Conservation (phyloP, 2,888 invertebrate genomes). For the Hyles lineata region DNA sequence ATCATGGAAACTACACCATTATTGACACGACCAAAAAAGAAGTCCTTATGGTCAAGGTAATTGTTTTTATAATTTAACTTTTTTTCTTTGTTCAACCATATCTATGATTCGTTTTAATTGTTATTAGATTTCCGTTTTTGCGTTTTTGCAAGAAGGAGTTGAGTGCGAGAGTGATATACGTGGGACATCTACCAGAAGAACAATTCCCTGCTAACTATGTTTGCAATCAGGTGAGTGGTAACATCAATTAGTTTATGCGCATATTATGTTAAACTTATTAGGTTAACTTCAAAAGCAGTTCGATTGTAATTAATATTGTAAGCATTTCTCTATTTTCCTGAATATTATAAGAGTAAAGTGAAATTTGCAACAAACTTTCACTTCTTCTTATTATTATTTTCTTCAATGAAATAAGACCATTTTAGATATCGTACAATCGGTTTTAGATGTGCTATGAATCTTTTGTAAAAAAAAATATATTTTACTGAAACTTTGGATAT, state of each 20-base stretch:
- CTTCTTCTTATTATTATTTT: no score
- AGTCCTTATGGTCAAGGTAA: conserved; percentile 81
- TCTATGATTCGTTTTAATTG: conserved; percentile 32
- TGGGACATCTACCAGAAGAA: conserved; percentile 91
- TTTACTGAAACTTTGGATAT: no score
- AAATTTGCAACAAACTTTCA: not conserved
- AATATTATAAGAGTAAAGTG: not conserved
- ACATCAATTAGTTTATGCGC: not conserved
- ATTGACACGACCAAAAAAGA: conserved; percentile 69
- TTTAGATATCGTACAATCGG: not conserved
- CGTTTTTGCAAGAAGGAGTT: conserved; percentile 91
- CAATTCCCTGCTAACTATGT: conserved; percentile 98
- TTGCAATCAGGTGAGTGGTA: conserved; percentile 90
- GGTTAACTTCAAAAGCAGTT: not conserved
- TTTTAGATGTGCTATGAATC: not conserved
- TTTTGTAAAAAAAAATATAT: not conserved
- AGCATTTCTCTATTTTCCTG: no score
- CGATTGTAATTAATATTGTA: no score
- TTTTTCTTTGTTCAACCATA: conserved; percentile 44
- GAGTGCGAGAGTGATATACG: conserved; percentile 89
- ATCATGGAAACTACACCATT: conserved; percentile 79
- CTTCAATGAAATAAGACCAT: not conserved
- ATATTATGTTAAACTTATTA: not conserved
- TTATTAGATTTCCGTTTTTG: conserved; percentile 90
- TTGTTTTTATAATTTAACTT: conserved; percentile 39